phyloP scores from a whole-genome alignment of 2,888 invertebrate genomes.

The Barypeithes pellucidus region DNA sequence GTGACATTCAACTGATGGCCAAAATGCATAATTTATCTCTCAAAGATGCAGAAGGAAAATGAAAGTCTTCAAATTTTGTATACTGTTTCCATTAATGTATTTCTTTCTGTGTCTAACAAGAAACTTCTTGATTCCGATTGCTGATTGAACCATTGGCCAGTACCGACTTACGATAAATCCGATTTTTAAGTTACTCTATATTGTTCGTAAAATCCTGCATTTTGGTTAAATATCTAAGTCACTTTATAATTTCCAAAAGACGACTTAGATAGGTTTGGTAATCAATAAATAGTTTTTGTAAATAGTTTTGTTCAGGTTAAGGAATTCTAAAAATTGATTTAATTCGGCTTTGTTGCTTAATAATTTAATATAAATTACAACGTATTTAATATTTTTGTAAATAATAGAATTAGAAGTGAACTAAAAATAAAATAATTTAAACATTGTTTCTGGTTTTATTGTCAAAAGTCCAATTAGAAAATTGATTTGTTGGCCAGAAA shows the following conservation, averaged over 20 bases:
- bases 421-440: constrained; percentile 11
- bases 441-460: neutral
- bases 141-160: too few relatives aligned
- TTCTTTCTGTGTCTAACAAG: too few relatives aligned
- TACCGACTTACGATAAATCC: too few relatives aligned
- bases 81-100: too few relatives aligned
- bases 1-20: too few relatives aligned
- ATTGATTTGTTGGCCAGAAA: too few relatives aligned
- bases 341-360: neutral
- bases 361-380: neutral
- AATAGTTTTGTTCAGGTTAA: constrained; percentile 13
- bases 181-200: neutral
- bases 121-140: too few relatives aligned
- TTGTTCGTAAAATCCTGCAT: constrained; percentile 20
- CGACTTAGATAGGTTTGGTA: neutral
- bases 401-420: constrained; percentile 2
- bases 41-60: too few relatives aligned
- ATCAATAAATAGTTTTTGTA: neutral
- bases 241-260: neutral
- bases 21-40: too few relatives aligned
- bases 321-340: neutral
- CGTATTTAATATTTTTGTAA: constrained; percentile 7
- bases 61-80: too few relatives aligned
- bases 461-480: too few relatives aligned
- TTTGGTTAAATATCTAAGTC: neutral